Base-by-base conservation (phyloP, 1,140 invertebrate genomes). In the Drosophila nigromelanica region DNA sequence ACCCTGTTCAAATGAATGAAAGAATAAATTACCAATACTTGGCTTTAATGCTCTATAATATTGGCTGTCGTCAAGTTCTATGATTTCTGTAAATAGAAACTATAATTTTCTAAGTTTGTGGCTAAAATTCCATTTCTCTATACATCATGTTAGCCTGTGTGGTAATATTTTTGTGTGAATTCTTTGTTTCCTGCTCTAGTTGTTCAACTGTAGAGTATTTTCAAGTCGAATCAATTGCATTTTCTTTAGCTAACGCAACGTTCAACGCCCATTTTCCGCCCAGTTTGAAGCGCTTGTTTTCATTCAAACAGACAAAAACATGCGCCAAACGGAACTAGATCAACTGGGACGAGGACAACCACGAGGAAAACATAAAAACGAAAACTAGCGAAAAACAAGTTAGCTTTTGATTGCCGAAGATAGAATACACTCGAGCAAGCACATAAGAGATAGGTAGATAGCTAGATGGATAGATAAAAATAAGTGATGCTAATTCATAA, bases 341-440 rank as follows among this genome's bases (percentile, higher is more conserved):
- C 78, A 77, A 81, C 66, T 66, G 66, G 75, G 67, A 78, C 73
- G 63, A 75, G 62, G 76, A 78, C 70, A 67, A 59, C 43, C 40
- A 48, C 51, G 59, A 73, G 55, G 60, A 35, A 39, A 37, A 37
- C 39, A 39, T 52, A 6, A 73, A 63, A 47, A 37, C 21, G 33
- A 15, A 24, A 48, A 54, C 35, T 35, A 33, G 51, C 12, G 8
- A 37, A 15, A 15, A 15, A 7, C 15, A 24, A 21, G 4, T 33
- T 1, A 3, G 4, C 48, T 4, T 33, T 51, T 11, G n/a, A 35
- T 51, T 35, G 51, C 35, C 51, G 51, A 54, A 39, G 51, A 54
- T 21, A 11, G 18, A 39, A 54, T 54, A 54, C 51, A 21, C 35
- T 54, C 18, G 27, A n/a, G 5, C 27, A 27, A 5, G 0, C 5